A percentile compares a stretch with the other conserved stretches of the same genome.
Evolutionary conservation across 2,888 invertebrate genomes (phyloP).

Genomic region (Arrhopalites spinosus): DNA sequence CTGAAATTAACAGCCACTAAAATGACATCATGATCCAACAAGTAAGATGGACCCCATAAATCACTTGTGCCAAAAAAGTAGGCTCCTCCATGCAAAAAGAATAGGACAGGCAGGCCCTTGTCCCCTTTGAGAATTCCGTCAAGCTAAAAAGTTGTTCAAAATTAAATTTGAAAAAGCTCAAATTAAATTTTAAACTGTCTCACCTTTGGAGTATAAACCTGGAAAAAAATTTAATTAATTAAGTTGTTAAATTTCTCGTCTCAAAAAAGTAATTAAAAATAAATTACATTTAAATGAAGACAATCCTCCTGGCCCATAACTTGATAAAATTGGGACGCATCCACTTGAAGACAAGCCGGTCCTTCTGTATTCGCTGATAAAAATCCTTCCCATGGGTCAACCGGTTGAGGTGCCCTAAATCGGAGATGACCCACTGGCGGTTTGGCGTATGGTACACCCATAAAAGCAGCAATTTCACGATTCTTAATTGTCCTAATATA

Average conservation of each 20-base stretch:
- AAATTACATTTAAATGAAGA: constrained; percentile 3
- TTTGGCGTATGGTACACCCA: constrained; percentile 40
- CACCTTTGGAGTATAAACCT: constrained; percentile 37
- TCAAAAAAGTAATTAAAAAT: neutral
- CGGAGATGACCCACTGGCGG: constrained; percentile 36
- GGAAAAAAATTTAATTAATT: constrained; percentile 33
- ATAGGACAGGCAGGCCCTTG: constrained; percentile 41
- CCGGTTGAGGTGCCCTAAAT: constrained; percentile 69
- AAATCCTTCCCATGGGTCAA: constrained; percentile 85
- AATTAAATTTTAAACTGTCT: neutral
- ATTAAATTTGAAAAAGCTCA: constrained; percentile 1
- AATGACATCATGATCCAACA: constrained; percentile 48
- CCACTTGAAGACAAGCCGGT: constrained; percentile 48
- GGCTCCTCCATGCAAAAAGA: constrained; percentile 49
- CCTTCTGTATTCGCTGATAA: constrained; percentile 41
- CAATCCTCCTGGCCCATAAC: constrained; percentile 40
- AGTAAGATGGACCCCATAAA: constrained; percentile 43
- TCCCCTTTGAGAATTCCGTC: neutral
- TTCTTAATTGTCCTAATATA: constrained; percentile 40
- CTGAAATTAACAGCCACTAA: constrained; percentile 37
- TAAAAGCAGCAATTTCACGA: constrained; percentile 41
- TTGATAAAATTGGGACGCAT: constrained; percentile 35
- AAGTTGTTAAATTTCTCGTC: constrained; percentile 34
- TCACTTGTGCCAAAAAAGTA: constrained; percentile 41
- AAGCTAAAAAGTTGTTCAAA: neutral